These are phyloP conservation scores for Fabriciana adippe DNA, from an alignment of 2,888 invertebrate species.

Conservation along the genomic window DNA sequence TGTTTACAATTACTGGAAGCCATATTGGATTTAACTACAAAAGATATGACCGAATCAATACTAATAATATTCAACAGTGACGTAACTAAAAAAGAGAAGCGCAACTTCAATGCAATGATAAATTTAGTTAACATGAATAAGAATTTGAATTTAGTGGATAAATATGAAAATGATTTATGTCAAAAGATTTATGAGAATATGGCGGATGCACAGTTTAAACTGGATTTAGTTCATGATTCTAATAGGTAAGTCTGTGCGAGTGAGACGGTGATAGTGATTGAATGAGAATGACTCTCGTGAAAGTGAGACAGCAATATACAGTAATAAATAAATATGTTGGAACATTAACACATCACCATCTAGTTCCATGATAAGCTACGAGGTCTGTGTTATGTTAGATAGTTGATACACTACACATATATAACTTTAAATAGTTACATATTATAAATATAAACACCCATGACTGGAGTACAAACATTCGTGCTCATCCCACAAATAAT, in stretches of 20 bases:
- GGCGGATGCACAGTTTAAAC: background rate
- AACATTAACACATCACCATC: too few relatives aligned
- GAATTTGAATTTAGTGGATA: background rate
- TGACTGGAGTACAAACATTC: too few relatives aligned
- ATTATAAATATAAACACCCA: too few relatives aligned
- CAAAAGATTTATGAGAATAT: slow-evolving; percentile 12
- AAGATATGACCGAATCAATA: background rate
- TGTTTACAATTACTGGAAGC: slow-evolving; percentile 8
- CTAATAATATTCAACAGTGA: background rate
- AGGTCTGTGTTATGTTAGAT: too few relatives aligned
- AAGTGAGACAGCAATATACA: background rate
- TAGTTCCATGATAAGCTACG: too few relatives aligned
- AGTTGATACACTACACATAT: too few relatives aligned
- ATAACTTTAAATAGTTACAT: too few relatives aligned
- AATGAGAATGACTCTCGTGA: background rate
- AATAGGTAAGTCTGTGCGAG: slow-evolving; percentile 8
- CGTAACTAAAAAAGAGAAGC: slow-evolving; percentile 5
- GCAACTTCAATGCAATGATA: background rate
- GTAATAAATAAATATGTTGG: too few relatives aligned
- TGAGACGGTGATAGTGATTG: background rate
- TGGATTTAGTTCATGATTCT: background rate
- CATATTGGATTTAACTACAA: slow-evolving; percentile 9
- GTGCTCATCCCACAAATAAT: too few relatives aligned
- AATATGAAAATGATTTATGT: background rate
- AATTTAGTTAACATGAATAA: background rate